phyloP scores from a whole-genome alignment of 2,113 vertebrate genomes.

The Ceuthmochares aereus region DNA sequence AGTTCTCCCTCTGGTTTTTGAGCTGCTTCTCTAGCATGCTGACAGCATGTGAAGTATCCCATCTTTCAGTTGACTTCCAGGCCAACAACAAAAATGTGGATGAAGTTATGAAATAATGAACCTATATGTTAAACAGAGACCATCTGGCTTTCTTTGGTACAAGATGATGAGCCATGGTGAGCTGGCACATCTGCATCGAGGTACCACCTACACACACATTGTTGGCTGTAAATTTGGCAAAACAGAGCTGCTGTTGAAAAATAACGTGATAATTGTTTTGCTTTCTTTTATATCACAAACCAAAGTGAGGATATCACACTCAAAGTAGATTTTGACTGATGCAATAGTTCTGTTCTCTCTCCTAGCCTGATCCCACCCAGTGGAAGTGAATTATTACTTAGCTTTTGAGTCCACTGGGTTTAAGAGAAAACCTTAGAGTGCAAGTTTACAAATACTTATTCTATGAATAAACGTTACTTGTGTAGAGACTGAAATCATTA shows the following conservation, averaged over 20 bases:
- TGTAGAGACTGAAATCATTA: background rate
- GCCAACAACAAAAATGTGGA: background rate
- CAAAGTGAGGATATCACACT: background rate
- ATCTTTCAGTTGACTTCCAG: constrained; percentile 41
- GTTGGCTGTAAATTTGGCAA: background rate
- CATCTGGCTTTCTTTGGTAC: constrained; percentile 34
- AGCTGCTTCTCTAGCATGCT: constrained; percentile 1
- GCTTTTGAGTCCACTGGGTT: background rate
- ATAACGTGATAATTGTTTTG: background rate
- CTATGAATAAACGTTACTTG: background rate
- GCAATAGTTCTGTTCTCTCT: background rate
- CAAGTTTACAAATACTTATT: background rate
- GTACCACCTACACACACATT: background rate
- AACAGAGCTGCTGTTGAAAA: constrained; percentile 1
- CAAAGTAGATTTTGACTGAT: background rate
- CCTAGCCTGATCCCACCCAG: background rate
- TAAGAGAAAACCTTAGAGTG: background rate
- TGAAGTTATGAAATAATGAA: constrained; percentile 42
- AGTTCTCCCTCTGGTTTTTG: constrained; percentile 37
- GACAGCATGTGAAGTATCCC: constrained; percentile 13
- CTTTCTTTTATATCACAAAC: background rate
- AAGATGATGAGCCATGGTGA: background rate
- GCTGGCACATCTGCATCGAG: constrained; percentile 5
- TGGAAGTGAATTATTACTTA: background rate
- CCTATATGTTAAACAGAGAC: constrained; percentile 51